These are phyloP conservation scores for Sula dactylatra DNA, from an alignment of 2,113 vertebrate genomes.

Conservation along the genomic window DNA sequence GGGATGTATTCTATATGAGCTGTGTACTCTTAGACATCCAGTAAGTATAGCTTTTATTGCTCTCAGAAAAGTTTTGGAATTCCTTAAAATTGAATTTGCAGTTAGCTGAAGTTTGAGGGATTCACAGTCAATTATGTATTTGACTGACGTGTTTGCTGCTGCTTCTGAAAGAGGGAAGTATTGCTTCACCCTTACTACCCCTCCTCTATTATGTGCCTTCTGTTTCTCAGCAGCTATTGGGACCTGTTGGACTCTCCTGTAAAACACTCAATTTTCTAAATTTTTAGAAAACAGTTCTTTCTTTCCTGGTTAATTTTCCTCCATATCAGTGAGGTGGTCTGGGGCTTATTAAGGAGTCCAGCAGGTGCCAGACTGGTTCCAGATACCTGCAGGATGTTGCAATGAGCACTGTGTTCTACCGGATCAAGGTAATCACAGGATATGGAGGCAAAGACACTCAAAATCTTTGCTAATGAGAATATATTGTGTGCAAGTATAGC, in stretches of 20 bases:
- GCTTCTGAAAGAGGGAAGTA: neutral
- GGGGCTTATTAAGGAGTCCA: neutral
- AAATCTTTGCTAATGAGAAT: neutral
- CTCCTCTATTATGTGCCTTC: neutral
- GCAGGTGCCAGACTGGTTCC: neutral
- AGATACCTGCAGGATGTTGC: neutral
- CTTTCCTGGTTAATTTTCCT: neutral
- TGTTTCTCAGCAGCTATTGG: neutral
- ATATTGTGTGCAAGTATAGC: neutral
- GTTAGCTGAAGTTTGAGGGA: neutral
- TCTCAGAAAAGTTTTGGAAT: neutral
- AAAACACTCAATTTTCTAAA: neutral
- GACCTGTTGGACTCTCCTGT: neutral
- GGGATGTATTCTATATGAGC: slow-evolving; percentile 92
- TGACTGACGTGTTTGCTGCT: neutral
- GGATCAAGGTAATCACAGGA: neutral
- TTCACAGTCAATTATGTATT: neutral
- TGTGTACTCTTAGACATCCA: slow-evolving; percentile 89
- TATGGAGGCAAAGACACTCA: neutral
- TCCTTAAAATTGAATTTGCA: neutral
- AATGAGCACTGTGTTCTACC: neutral
- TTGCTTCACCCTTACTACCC: neutral
- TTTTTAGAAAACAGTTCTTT: neutral
- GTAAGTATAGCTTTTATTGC: slow-evolving; percentile 72
- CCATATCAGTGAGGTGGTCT: neutral